Base-by-base conservation (phyloP, 2,797 vertebrate species). In the Microcaecilia unicolor region DNA sequence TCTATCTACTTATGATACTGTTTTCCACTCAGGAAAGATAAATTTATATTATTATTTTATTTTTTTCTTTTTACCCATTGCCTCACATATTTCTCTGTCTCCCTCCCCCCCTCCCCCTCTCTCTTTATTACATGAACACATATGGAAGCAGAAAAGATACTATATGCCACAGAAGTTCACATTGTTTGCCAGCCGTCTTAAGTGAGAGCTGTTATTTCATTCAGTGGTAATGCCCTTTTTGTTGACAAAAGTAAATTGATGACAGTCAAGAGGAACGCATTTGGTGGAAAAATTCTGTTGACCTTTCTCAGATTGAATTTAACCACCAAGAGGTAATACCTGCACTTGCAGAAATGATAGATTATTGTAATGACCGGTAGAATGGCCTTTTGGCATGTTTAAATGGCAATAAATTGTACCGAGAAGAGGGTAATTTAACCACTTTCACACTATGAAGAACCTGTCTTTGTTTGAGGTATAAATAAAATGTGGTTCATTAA, bases 261-360 rank as follows among this genome's bases (percentile, higher is more conserved):
- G 84, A 82, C 75, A 76, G 84, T 75, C 69, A 58, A 64, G 71
- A 74, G 66, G 79, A 76, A 77, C 76, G 75, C 80, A 59, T 79
- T 82, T 80, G 70, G 75, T 75, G 81, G 74, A 78, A 81, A 81
- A 78, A 80, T 78, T 83, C 80, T 85, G 87, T 88, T 95, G 90
- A 95, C 91, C 90, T 87, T 85, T 85, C 75, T 83, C 67, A 90
- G 90, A 94, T 91, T 92, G 87, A 85, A 90, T 92, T 89, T 91
- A 75, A 90, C 81, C 85, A 89, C 80, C 65, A 78, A 72, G 9
- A 80, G 78, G 84, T 81, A 85, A 83, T 85, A 83, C 78, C 66
- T 75, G 75, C 85, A 85, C 82, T 81, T 88, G 80, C 61, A 80
- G 84, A 92, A 90, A 90, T 94, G 90, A 95, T 92, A 90, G 89